Evolutionary conservation across 2,113 vertebrate species (phyloP), one percentile per base, ranked within the genome.

Genomic region (Thamnophis sirtalis): DNA sequence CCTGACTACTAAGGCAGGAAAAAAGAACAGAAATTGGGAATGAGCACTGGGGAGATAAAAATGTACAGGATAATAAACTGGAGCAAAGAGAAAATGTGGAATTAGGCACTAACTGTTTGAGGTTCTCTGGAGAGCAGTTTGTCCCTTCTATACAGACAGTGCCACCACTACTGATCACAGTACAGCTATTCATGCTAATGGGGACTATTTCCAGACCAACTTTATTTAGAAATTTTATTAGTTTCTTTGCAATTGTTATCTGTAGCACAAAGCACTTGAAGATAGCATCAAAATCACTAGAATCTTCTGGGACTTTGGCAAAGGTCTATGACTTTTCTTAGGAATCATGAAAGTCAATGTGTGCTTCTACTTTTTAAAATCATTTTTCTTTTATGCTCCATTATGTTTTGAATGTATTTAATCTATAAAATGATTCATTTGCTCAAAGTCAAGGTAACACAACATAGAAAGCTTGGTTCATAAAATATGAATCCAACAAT

Each of bases 371-470:
- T 51, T 94, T 90, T 95, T 94, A 96, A 91, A 96, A 93, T 96
- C 2, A 94, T 95, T 96, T 96, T 92, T 97, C 95, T 96, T 92
- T 96, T 93, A 96, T 95, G 94, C 93, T 96, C 91, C 93, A 93
- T 51, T 95, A 90, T 97, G 93, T 54, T 94, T 92, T 21, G 90
- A 95, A 84, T 95, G 93, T 94, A 95, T 97, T 97, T 90, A 94
- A 94, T 94, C 85, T 95, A 94, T 95, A 96, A 90, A 92, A 90
- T 94, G 95, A 95, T 92, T 92, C 86, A 95, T 95, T 96, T 94
- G 91, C 92, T 93, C 93, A 93, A 95, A 96, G 96, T 96, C 96
- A 97, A 97, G 95, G 96, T 96, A 95, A 96, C 95, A 96, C 94
- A 94, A 95, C 94, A 92, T 94, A 95, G 93, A 93, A 94, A 94